Percentiles rank a stretch among this genome's conserved stretches.
These are phyloP conservation scores for Amphimedon queenslandica DNA, from an alignment of 37 sponge, comb jelly and placozoan species.

Conservation along the genomic window DNA sequence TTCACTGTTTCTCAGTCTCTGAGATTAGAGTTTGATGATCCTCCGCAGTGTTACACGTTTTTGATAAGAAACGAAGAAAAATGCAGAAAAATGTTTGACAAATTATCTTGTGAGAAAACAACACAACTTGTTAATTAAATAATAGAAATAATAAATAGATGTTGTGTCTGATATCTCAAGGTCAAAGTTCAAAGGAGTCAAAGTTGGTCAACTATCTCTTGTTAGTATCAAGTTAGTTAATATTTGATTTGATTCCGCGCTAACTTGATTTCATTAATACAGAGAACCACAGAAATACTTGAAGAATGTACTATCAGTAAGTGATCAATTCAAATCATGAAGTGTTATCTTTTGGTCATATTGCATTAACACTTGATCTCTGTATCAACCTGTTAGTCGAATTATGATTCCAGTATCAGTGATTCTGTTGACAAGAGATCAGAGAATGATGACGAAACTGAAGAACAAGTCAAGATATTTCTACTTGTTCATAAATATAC, in stretches of 20 bases:
- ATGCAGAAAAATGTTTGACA: constrained; percentile 20
- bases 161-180: constrained; percentile 44
- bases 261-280: too few species aligned
- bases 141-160: constrained; percentile 10
- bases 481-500: constrained; percentile 8
- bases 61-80: constrained; percentile 44
- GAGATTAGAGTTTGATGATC: constrained; percentile 40
- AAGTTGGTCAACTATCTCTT: constrained; percentile 35
- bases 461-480: constrained; percentile 8
- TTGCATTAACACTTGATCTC: too few species aligned
- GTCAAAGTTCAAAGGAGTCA: constrained; percentile 24
- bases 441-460: too few species aligned
- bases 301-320: too few species aligned
- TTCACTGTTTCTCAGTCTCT: constrained; percentile 5
- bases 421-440: too few species aligned
- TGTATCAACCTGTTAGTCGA: too few species aligned
- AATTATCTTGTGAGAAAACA: constrained; percentile 37
- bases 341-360: too few species aligned
- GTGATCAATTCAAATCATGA: too few species aligned
- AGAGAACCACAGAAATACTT: too few species aligned
- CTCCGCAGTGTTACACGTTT: constrained; percentile 43
- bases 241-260: too few species aligned
- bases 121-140: not conserved
- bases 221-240: constrained; percentile 10
- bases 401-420: too few species aligned